Evolutionary conservation across 2,113 vertebrate genomes (phyloP), one percentile per base, ranked within the genome.

Genomic region (Channa maculata): DNA sequence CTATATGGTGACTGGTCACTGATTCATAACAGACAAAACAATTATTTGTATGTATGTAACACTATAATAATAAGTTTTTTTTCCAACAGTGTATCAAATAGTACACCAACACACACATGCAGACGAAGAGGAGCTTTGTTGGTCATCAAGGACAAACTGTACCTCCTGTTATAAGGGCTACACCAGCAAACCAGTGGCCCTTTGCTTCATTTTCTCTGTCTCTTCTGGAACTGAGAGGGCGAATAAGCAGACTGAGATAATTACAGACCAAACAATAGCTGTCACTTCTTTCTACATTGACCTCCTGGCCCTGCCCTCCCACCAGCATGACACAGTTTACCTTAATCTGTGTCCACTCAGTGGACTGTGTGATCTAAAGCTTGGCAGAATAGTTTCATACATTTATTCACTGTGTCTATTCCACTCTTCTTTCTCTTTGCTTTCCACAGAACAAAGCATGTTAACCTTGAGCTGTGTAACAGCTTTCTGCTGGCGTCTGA

Each of bases 391-490:
- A 54, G 63, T 66, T 53, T 68, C 51, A 13, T 12, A 41, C 52
- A 49, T 74, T 67, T 36, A 39, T 85, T 82, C 62, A 62, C 50
- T 52, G 24, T 13, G 9, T 53, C 24, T 55, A 12, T 48, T 64
- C 55, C 48, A 54, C 50, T 43, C 41, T 71, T 13, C 39, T 50
- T 54, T 65, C 45, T 71, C 52, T 53, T 65, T 46, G 51, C 68
- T 69, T 45, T 76, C 62, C 48, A 34, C 66, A 68, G 74, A 89
- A 91, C 71, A 91, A 90, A 90, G 80, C 80, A 2, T 39, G 86
- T 86, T 92, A 92, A 91, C 92, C 91, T 93, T 93, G 90, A 91
- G 86, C 77, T 49, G 78, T n/a, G 43, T 74, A 79, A 78, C 79
- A 79, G 89, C 82, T 87, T 84, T 87, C 80, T 74, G 55, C 76